These are phyloP conservation scores for Drosophila melanosoma DNA, from an alignment of 2,888 invertebrate genomes.

Conservation along the genomic window DNA sequence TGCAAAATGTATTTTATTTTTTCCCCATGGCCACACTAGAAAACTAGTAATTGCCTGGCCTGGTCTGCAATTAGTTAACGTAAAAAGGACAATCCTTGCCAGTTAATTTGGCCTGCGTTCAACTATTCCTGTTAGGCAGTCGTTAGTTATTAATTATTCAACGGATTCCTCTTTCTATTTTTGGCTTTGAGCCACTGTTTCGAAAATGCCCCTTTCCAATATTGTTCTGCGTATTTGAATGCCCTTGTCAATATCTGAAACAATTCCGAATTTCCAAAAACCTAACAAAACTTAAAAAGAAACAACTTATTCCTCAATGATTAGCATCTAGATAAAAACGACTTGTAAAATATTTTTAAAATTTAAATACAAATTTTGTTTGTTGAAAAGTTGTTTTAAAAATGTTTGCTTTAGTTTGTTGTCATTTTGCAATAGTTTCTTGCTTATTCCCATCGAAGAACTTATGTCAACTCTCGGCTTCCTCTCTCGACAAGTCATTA, in stretches of 20 bases:
- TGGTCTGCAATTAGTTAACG: slow-evolving; percentile 8
- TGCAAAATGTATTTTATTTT: slow-evolving; percentile 35
- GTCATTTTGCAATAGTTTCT: not conserved
- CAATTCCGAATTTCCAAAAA: not conserved
- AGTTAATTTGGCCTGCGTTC: not conserved
- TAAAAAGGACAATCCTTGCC: slow-evolving; percentile 9
- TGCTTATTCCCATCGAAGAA: not conserved
- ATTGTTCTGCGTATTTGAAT: not conserved
- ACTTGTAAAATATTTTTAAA: not conserved
- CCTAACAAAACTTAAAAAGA: not conserved
- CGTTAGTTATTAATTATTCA: slow-evolving; percentile 14
- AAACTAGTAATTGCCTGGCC: slow-evolving; percentile 26
- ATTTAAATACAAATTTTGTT: not conserved
- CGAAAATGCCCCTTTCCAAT: not conserved
- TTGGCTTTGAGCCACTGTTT: not conserved
- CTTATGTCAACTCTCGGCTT: not conserved
- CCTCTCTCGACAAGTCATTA: not conserved
- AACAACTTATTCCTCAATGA: not conserved
- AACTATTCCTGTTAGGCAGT: slow-evolving; percentile 16
- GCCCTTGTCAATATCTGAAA: not conserved
- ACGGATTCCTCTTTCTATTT: not conserved
- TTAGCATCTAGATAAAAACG: not conserved
- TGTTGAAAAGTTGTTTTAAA: not conserved
- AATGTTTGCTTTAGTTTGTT: not conserved
- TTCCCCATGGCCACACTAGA: not conserved